These are phyloP conservation scores for Temnothorax unifasciatus DNA, from an alignment of 2,888 invertebrate genomes.

Conservation along the genomic window DNA sequence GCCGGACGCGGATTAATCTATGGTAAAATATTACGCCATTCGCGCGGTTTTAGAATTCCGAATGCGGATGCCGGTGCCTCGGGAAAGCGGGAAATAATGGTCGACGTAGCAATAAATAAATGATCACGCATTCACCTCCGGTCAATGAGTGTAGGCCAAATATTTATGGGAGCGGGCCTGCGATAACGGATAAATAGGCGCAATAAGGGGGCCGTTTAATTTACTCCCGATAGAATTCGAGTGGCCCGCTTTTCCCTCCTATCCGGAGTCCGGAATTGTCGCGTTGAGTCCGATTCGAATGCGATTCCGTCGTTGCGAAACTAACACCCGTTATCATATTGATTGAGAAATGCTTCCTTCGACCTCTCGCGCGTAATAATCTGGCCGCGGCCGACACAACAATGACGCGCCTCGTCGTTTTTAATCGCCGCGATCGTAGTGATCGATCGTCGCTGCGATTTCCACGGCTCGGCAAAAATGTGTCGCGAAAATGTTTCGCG, in stretches of 20 bases:
- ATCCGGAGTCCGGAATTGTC: background rate
- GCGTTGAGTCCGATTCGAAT: background rate
- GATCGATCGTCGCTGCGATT: constrained; percentile 14
- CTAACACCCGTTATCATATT: background rate
- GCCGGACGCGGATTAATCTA: constrained; percentile 47
- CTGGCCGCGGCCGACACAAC: background rate
- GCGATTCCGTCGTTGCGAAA: background rate
- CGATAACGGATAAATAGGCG: constrained; percentile 52
- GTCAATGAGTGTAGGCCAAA: constrained; percentile 38
- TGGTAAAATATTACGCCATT: constrained; percentile 55
- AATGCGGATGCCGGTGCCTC: constrained; percentile 18
- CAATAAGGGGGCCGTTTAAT: constrained; percentile 52
- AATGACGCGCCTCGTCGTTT: constrained; percentile 23
- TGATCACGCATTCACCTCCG: constrained; percentile 44
- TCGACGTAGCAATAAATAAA: constrained; percentile 54
- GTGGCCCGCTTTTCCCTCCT: background rate
- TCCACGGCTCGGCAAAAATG: background rate
- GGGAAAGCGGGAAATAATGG: constrained; percentile 49
- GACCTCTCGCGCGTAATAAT: constrained; percentile 28
- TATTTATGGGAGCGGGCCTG: constrained; percentile 43
- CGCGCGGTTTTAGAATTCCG: constrained; percentile 53
- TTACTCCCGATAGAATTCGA: constrained; percentile 47
- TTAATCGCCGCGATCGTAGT: constrained; percentile 35
- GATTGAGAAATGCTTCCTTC: constrained; percentile 38
- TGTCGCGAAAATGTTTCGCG: constrained; percentile 19